Evolutionary conservation across 2,797 vertebrate species (phyloP).

Genomic region (Chaetophractus vellerosus): DNA sequence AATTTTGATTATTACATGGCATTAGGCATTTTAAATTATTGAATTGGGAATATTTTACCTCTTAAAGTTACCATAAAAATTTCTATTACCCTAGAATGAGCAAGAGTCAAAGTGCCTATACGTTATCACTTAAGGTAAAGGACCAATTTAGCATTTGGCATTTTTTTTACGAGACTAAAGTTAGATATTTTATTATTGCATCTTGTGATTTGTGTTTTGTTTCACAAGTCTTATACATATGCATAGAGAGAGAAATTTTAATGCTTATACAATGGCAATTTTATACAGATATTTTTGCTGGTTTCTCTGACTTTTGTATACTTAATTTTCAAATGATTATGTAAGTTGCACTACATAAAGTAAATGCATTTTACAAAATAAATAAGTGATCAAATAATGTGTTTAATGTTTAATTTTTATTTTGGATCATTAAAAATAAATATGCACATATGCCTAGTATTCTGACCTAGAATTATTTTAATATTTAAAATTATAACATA

Average conservation of each 20-base stretch:
- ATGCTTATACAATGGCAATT: not conserved
- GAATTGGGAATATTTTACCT: not conserved
- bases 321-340: slow-evolving; percentile 31
- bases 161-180: not conserved
- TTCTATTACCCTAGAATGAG: not conserved
- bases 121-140: not conserved
- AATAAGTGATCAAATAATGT: not conserved
- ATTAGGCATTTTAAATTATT: slow-evolving; percentile 5
- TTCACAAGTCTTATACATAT: not conserved
- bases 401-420: slow-evolving; percentile 34
- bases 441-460: not conserved
- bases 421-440: not conserved
- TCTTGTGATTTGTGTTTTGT: not conserved
- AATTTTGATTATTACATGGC: not conserved
- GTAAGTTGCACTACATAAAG: not conserved
- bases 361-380: not conserved
- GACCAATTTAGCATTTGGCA: not conserved
- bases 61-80: not conserved
- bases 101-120: not conserved
- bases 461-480: not conserved
- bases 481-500: not conserved
- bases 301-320: not conserved
- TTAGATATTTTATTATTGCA: not conserved
- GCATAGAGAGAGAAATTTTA: not conserved
- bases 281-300: not conserved